Percentiles rank a stretch among this genome's conserved stretches.
Conservation (phyloP, 2,113 vertebrate genomes). For the Rhinopomastus cyanomelas region DNA sequence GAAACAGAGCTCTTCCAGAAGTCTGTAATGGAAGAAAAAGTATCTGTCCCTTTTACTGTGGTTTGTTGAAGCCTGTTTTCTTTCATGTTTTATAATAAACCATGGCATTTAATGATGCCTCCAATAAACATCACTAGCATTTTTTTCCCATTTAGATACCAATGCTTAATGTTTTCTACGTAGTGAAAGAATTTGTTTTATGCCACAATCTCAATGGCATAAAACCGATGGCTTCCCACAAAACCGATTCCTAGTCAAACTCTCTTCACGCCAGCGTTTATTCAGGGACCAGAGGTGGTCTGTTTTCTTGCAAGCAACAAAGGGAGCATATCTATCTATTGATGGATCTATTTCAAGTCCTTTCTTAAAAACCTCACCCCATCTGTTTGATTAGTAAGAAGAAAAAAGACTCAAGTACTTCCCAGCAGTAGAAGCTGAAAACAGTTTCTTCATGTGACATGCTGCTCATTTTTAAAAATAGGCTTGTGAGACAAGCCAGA, state of each 20-base stretch:
- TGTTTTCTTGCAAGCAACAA: not conserved
- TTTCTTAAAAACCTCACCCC: not conserved
- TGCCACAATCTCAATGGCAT: not conserved
- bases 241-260: not conserved
- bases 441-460: not conserved
- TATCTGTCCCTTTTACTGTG: not conserved
- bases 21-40: not conserved
- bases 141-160: slow-evolving; percentile 17
- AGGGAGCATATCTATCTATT: not conserved
- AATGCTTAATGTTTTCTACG: not conserved
- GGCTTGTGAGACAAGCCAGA: not conserved
- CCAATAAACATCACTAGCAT: not conserved
- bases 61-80: slow-evolving; percentile 25
- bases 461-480: not conserved
- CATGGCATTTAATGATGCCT: not conserved
- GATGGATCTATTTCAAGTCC: not conserved
- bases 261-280: not conserved
- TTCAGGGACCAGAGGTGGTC: not conserved
- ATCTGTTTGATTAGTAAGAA: not conserved
- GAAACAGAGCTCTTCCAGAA: not conserved
- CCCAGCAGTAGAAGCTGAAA: not conserved
- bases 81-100: slow-evolving; percentile 25
- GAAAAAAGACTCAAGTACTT: not conserved
- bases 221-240: not conserved
- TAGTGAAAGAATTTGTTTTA: slow-evolving; percentile 23